These are phyloP conservation scores for Epirrhoe tristata DNA, from an alignment of 2,888 invertebrate genomes.

Conservation along the genomic window DNA sequence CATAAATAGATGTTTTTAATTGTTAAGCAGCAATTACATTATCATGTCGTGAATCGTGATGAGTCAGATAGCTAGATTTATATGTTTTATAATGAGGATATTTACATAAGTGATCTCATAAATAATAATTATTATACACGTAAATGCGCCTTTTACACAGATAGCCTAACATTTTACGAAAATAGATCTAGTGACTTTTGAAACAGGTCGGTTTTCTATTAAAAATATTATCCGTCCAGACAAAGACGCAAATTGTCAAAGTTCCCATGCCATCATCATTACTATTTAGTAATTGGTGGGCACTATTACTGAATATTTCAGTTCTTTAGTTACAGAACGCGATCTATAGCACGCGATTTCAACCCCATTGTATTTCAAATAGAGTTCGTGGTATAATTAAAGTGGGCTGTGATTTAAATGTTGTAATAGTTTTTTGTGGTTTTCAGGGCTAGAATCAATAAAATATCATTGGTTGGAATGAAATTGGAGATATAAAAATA, in stretches of 20 bases:
- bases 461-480: not conserved
- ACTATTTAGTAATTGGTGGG: slow-evolving; percentile 66
- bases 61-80: no score
- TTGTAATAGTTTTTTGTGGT: slow-evolving; percentile 15
- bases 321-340: slow-evolving; percentile 75
- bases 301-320: slow-evolving; percentile 76
- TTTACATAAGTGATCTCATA: no score
- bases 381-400: slow-evolving; percentile 20
- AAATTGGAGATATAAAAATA: not conserved
- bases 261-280: slow-evolving; percentile 81
- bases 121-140: no score
- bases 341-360: slow-evolving; percentile 68
- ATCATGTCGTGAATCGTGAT: no score
- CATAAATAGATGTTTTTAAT: no score
- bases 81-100: no score
- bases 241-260: slow-evolving; percentile 62
- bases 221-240: slow-evolving; percentile 19
- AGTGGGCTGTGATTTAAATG: slow-evolving; percentile 28
- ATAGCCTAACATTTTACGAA: not conserved
- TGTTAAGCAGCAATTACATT: no score
- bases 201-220: slow-evolving; percentile 8
- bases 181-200: not conserved
- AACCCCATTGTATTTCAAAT: slow-evolving; percentile 43
- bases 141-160: not conserved
- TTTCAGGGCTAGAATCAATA: slow-evolving; percentile 1